These are phyloP conservation scores for Corythornis cristatus DNA, from an alignment of 2,113 vertebrate species.

Conservation along the genomic window DNA sequence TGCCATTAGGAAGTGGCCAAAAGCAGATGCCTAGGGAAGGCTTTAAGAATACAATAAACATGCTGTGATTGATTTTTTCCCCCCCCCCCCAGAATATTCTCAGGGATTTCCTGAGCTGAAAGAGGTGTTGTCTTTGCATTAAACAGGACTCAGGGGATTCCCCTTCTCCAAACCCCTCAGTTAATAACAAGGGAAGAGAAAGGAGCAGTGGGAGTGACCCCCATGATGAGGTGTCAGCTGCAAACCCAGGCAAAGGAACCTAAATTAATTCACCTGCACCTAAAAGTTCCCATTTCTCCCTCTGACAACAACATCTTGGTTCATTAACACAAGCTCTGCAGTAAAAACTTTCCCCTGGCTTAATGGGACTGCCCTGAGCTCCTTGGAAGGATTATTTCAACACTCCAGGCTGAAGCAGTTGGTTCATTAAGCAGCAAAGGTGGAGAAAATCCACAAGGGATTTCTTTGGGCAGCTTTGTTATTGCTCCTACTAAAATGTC, in stretches of 20 bases:
- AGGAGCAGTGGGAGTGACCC: background rate
- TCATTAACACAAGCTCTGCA: constrained; percentile 1
- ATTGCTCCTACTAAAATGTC: background rate
- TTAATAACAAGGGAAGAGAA: background rate
- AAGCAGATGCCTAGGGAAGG: background rate
- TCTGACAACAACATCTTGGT: background rate
- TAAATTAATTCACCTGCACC: constrained; percentile 9
- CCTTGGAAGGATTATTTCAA: constrained; percentile 59
- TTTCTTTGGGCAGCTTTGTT: background rate
- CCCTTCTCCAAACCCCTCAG: background rate
- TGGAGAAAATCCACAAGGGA: constrained; percentile 7
- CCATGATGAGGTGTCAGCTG: constrained; percentile 43
- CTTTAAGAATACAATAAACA: background rate
- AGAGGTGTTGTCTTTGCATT: constrained; percentile 18
- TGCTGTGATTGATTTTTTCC: background rate
- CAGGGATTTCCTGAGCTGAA: constrained; percentile 47
- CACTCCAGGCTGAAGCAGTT: background rate
- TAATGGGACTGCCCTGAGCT: background rate
- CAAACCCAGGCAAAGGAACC: background rate
- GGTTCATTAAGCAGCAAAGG: constrained; percentile 58
- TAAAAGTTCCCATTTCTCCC: background rate
- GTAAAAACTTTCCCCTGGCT: background rate
- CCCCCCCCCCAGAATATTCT: accelerated
- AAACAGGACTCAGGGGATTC: background rate
- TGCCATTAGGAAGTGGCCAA: background rate